Conservation (phyloP, 2,113 vertebrate genomes). For the Neotragus moschatus region DNA sequence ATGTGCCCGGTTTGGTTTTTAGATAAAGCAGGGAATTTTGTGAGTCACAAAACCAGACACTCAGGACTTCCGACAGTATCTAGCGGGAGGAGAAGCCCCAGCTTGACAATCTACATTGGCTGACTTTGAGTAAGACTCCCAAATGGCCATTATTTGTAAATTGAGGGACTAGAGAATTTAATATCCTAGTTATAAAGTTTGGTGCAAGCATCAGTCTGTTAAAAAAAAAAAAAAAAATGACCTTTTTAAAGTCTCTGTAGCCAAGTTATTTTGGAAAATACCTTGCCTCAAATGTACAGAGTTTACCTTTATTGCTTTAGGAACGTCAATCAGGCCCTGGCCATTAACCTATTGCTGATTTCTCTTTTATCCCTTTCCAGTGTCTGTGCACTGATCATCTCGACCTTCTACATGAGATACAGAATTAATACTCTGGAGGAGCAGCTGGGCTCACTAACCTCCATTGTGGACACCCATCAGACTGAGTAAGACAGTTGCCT, state of each 20-base stretch:
- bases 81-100: rapidly evolving
- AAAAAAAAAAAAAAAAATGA: background rate
- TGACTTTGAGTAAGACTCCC: background rate
- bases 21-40: background rate
- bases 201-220: background rate
- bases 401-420: constrained; percentile 92
- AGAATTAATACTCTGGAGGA: constrained; percentile 91
- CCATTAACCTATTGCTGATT: background rate
- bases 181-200: background rate
- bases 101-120: background rate
- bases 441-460: constrained; percentile 82
- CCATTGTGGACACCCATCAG: constrained; percentile 79
- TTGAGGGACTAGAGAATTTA: background rate
- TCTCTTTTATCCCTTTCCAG: constrained; percentile 74
- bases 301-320: background rate
- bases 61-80: background rate
- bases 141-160: background rate
- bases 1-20: background rate
- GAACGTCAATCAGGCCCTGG: background rate
- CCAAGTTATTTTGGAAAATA: constrained; percentile 15
- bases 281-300: background rate
- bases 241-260: background rate
- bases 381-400: constrained; percentile 88
- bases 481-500: constrained; percentile 82
- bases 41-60: background rate